Evolutionary conservation across 2,888 invertebrate species (phyloP), one percentile per base, ranked within the genome.

Genomic region (Caenorhabditis sp.): DNA sequence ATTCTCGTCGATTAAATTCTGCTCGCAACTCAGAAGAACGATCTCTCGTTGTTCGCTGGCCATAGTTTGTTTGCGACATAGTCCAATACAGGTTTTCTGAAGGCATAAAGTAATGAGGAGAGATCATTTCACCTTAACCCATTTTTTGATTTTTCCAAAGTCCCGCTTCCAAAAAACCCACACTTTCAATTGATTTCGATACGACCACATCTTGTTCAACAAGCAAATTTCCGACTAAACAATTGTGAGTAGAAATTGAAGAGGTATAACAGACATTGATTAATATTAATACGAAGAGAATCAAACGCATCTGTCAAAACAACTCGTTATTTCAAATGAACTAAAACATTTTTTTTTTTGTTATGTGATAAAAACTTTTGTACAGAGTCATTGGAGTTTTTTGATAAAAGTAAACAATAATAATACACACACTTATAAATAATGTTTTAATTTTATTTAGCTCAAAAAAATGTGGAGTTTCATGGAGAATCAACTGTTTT

Each of bases 261-360:
- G 66, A 65, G n/a, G n/a, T n/a, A n/a, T n/a, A n/a, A n/a, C n/a
- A n/a, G n/a, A n/a, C n/a, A n/a, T n/a, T n/a, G n/a, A n/a, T n/a
- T 25, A 69, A 49, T 25, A 74, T 74, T 61, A 77, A 71, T 70
- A 79, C 76, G 76, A 77, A 70, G 67, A 79, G 63, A 67, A 76
- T 77, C 79, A 79, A 79, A 76, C 79, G 79, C 79, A 79, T 79
- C 75, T 67, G 67, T n/a, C 66, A 71, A 71, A 36, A 8, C 10
- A n/a, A n/a, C n/a, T n/a, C n/a, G n/a, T n/a, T n/a, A n/a, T n/a
- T n/a, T n/a, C n/a, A n/a, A n/a, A n/a, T n/a, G n/a, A n/a, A n/a
- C n/a, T n/a, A n/a, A n/a, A n/a, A n/a, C n/a, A n/a, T n/a, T n/a
- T n/a, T n/a, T n/a, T n/a, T n/a, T n/a, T n/a, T n/a, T n/a, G n/a